phyloP scores from a whole-genome alignment of 2,797 vertebrate genomes.

The Crypturellus tataupa region DNA sequence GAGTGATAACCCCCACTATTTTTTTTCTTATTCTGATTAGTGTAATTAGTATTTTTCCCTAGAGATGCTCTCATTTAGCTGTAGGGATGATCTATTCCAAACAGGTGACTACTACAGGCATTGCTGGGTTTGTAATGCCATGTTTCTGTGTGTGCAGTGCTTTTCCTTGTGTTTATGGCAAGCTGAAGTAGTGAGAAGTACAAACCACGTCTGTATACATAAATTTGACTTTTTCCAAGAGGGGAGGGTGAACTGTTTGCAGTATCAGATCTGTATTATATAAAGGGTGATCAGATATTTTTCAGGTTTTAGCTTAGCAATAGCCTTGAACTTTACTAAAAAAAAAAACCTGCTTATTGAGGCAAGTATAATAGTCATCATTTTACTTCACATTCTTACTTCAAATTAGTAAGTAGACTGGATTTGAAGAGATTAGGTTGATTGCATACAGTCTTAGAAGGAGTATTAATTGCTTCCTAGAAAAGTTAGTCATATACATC shows the following conservation, averaged over 20 bases:
- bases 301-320: background rate
- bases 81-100: background rate
- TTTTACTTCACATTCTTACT: background rate
- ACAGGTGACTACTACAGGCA: background rate
- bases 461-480: background rate
- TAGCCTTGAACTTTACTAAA: background rate
- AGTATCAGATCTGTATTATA: background rate
- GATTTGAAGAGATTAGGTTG: background rate
- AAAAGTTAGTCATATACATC: background rate
- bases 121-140: background rate
- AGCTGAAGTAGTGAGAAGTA: background rate
- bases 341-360: background rate
- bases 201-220: background rate
- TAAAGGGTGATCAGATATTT: background rate
- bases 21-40: background rate
- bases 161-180: background rate
- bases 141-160: fast-evolving
- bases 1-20: background rate
- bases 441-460: background rate
- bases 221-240: background rate
- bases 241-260: background rate
- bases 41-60: background rate
- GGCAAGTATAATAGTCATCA: background rate
- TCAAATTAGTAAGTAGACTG: background rate
- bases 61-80: background rate